These are phyloP conservation scores for Patiria miniata DNA, from an alignment of 35 echinoderm and acorn worm species.

Conservation along the genomic window DNA sequence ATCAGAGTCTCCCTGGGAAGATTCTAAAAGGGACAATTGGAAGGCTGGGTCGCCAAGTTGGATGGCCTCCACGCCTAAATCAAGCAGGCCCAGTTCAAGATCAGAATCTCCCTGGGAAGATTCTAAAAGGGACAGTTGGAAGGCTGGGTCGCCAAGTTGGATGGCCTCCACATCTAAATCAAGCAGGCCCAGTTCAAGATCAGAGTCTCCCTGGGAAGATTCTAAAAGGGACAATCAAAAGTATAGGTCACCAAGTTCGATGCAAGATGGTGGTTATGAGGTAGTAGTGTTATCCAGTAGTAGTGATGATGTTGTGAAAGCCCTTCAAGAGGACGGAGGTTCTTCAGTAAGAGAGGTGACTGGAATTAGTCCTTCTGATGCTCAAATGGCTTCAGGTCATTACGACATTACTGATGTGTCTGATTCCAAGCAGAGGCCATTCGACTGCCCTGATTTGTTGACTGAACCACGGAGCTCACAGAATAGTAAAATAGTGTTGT, in stretches of 20 bases:
- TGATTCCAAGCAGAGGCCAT: too few relatives aligned
- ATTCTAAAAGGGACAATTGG: neutral
- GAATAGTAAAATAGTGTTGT: too few relatives aligned
- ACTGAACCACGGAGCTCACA: too few relatives aligned
- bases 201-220: neutral
- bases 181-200: neutral
- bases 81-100: neutral
- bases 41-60: neutral
- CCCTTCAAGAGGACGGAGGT: neutral
- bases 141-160: neutral
- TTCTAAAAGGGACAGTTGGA: neutral
- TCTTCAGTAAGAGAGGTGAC: neutral
- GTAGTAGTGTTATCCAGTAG: neutral
- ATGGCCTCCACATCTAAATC: neutral
- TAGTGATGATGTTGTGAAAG: neutral
- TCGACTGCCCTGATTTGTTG: too few relatives aligned
- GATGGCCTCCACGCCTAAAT: neutral
- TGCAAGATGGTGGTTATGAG: neutral
- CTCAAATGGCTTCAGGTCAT: too few relatives aligned
- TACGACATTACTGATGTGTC: too few relatives aligned
- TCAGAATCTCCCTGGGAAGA: neutral
- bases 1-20: neutral
- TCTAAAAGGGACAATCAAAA: neutral
- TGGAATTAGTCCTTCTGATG: neutral
- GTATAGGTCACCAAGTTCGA: neutral